Base-by-base conservation (phyloP, 1,140 invertebrate genomes). In the Eumeta japonica region DNA sequence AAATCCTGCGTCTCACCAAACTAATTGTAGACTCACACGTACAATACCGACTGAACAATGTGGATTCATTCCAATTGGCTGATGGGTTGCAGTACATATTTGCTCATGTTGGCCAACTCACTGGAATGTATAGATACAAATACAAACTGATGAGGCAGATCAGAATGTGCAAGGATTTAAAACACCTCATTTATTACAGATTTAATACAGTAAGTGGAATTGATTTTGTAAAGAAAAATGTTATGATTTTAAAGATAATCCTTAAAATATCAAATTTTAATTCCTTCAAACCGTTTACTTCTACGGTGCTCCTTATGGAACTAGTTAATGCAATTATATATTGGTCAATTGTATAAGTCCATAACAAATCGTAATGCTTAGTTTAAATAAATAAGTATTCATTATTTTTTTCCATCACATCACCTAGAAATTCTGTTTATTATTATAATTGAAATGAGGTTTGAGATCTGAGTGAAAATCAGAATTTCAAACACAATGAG, bases 141-240 rank as follows among this genome's bases (percentile, higher is more conserved):
- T 99, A 99, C 76, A 99, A 99, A 70, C 78, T 99, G 10, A 99
- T 99, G 97, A 85, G 94, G 60, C 97, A 99, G 79, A 98, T 99
- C 46, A 78, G 97, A 34, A 99, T 99, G 97, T 99, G 97, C 79
- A 99, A 99, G 72, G 97, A 99, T 78, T 79, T 99, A 45, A 99
- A 99, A 61, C 97, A 99, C 82, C 78, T 99, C 35, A 97, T 99
- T 41, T 99, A 99, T 72, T 99, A 99, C 77, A 83, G 97, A 42
- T 99, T 99, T 72, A 99, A 99, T 64, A 99, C 97, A 24, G 93
- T 93, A 74, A 82, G 81, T 53, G 29, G 13, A 36, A 24, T 16
- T 45, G n/a, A n/a, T n/a, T n/a, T 31, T 18, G 4, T n/a, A 37
- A 11, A 7, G 10, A 33, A 28, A 46, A 39, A 16, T 31, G 9